A percentile compares a stretch with the other conserved stretches of the same genome.
phyloP scores from a whole-genome alignment of 2,113 vertebrate species.

The Cochlearius cochlearius region DNA sequence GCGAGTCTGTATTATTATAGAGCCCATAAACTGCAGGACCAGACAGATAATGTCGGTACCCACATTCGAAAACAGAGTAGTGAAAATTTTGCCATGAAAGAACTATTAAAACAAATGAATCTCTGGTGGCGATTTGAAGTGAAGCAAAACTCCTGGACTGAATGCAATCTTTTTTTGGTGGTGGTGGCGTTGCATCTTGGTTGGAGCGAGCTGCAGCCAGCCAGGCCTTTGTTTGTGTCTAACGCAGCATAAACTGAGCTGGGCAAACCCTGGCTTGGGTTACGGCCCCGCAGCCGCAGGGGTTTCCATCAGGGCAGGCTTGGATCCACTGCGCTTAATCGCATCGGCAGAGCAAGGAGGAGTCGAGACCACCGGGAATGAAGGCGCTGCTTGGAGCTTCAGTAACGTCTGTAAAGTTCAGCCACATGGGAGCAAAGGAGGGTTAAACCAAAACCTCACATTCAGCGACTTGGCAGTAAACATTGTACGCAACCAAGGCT shows the following conservation, averaged over 20 bases:
- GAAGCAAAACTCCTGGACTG: not conserved
- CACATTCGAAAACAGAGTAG: not conserved
- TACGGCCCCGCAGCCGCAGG: rapidly evolving
- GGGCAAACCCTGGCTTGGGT: not conserved
- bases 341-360: not conserved
- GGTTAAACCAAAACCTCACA: not conserved
- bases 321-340: not conserved
- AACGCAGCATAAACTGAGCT: not conserved
- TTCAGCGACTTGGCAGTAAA: not conserved
- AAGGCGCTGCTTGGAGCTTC: not conserved
- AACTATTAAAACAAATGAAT: not conserved
- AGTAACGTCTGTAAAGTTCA: not conserved
- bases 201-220: not conserved
- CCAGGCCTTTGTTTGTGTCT: not conserved
- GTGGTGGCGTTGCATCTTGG: not conserved
- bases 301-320: not conserved
- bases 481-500: not conserved
- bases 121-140: not conserved
- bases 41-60: not conserved
- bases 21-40: not conserved
- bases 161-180: not conserved
- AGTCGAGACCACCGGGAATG: not conserved
- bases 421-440: not conserved
- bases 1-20: not conserved
- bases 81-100: not conserved